Conservation (phyloP, 2,888 invertebrate species). For the Eulithis prunata region DNA sequence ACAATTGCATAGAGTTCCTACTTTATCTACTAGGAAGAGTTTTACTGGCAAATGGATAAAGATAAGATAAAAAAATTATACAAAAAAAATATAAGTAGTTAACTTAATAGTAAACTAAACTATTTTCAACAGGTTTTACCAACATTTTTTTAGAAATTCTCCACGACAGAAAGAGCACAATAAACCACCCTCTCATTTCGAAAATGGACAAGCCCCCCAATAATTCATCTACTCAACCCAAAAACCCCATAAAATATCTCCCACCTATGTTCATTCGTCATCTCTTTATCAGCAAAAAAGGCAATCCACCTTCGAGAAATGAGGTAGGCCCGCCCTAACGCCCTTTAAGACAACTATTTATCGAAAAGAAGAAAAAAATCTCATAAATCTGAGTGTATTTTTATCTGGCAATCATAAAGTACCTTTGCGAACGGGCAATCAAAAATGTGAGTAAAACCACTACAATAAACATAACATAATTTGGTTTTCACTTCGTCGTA, state of each 20-base stretch:
- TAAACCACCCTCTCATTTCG: slow-evolving; percentile 27
- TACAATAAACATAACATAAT: too few relatives aligned
- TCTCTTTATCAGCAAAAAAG: slow-evolving; percentile 76
- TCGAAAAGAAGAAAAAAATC: slow-evolving; percentile 62
- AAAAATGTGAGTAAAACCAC: too few relatives aligned
- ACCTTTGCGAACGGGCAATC: slow-evolving; percentile 45
- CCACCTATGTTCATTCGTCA: slow-evolving; percentile 72
- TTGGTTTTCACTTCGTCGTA: too few relatives aligned
- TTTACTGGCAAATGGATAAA: too few relatives aligned
- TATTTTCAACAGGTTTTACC: neutral
- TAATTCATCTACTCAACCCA: slow-evolving; percentile 59
- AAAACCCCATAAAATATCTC: slow-evolving; percentile 61
- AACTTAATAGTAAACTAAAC: neutral
- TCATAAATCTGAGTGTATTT: slow-evolving; percentile 74
- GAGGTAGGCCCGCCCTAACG: slow-evolving; percentile 66
- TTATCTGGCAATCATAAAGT: slow-evolving; percentile 75
- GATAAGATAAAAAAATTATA: too few relatives aligned
- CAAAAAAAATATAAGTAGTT: too few relatives aligned
- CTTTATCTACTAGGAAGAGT: too few relatives aligned
- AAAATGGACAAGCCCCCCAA: slow-evolving; percentile 39
- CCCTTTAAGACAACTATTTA: slow-evolving; percentile 81
- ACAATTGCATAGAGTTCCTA: too few relatives aligned
- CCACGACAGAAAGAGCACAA: slow-evolving; percentile 11
- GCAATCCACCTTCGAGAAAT: slow-evolving; percentile 77
- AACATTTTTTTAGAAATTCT: neutral